A percentile compares a stretch with the other conserved stretches of the same genome.
Evolutionary conservation across 2,888 invertebrate species (phyloP).

Genomic region (Tiliacea citrago): DNA sequence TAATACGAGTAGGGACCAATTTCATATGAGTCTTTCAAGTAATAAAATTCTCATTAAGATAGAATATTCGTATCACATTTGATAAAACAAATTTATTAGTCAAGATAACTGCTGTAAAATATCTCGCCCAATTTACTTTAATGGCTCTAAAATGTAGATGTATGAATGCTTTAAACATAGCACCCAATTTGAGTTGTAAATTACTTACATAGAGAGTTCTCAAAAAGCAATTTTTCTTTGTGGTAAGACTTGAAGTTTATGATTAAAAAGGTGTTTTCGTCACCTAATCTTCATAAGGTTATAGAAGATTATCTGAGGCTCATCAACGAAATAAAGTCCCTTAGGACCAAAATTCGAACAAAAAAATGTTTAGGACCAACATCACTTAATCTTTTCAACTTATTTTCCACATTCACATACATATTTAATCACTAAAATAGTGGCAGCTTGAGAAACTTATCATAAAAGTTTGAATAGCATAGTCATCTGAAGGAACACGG

Average conservation of each 20-base stretch:
- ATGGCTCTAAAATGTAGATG: conserved; percentile 26
- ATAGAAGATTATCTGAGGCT: background rate
- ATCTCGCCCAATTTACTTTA: conserved; percentile 38
- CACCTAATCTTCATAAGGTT: conserved; percentile 9
- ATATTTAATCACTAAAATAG: background rate
- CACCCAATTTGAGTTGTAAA: conserved; percentile 2
- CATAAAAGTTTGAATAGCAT: background rate
- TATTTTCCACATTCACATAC: no score
- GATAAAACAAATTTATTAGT: conserved; percentile 49
- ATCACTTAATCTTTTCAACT: no score
- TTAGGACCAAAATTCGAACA: conserved; percentile 1
- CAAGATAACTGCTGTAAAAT: conserved; percentile 51
- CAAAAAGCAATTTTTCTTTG: conserved; percentile 11
- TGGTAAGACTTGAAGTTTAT: background rate
- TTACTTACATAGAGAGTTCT: background rate
- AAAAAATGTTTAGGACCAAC: no score
- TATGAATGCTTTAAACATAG: conserved; percentile 20
- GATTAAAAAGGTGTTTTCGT: conserved; percentile 9
- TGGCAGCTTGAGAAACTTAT: background rate
- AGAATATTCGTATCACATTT: conserved; percentile 26
- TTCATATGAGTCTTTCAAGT: conserved; percentile 8
- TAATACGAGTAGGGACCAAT: background rate
- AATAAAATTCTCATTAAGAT: conserved; percentile 10
- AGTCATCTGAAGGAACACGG: no score
- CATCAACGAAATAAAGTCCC: conserved; percentile 5